Conservation (phyloP, 2,888 invertebrate species). For the Baccha elongata region DNA sequence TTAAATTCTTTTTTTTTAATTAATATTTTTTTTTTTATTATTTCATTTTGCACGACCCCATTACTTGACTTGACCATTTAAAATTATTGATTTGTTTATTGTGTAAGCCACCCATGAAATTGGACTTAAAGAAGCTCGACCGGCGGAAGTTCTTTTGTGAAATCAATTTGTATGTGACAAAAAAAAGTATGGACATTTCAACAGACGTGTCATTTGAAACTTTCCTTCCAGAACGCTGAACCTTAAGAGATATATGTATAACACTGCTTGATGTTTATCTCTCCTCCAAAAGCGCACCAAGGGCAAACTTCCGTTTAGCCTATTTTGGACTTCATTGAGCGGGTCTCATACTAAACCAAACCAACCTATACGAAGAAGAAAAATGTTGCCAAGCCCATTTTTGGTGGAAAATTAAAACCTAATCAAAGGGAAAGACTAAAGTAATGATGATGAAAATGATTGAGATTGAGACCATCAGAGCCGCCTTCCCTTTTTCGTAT, state of each 20-base stretch:
- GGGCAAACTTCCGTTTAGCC: slow-evolving; percentile 68
- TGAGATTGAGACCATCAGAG: slow-evolving; percentile 39
- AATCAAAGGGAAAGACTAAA: slow-evolving; percentile 56
- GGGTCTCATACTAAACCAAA: neutral
- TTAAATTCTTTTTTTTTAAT: slow-evolving; percentile 29
- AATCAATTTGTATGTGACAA: neutral
- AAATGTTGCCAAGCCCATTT: slow-evolving; percentile 58
- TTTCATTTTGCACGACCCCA: slow-evolving; percentile 10
- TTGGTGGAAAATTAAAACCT: slow-evolving; percentile 24
- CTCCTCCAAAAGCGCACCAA: slow-evolving; percentile 45
- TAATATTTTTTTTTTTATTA: slow-evolving; percentile 41
- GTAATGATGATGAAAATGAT: slow-evolving; percentile 36
- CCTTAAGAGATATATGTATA: too few relatives aligned
- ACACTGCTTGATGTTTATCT: neutral
- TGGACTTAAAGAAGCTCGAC: neutral
- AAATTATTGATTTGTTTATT: slow-evolving; percentile 43
- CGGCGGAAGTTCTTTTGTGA: neutral
- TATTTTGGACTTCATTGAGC: slow-evolving; percentile 32
- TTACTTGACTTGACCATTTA: slow-evolving; percentile 19
- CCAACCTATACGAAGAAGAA: slow-evolving; percentile 9
- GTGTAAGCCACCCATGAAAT: slow-evolving; percentile 17
- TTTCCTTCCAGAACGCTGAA: slow-evolving; percentile 19
- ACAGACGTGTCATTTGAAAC: neutral
- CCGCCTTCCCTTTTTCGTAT: slow-evolving; percentile 38
- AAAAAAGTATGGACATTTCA: neutral